A percentile compares a stretch with the other conserved stretches of the same genome.
Evolutionary conservation across 2,888 invertebrate species (phyloP).

Genomic region (Oeneis ivallda): DNA sequence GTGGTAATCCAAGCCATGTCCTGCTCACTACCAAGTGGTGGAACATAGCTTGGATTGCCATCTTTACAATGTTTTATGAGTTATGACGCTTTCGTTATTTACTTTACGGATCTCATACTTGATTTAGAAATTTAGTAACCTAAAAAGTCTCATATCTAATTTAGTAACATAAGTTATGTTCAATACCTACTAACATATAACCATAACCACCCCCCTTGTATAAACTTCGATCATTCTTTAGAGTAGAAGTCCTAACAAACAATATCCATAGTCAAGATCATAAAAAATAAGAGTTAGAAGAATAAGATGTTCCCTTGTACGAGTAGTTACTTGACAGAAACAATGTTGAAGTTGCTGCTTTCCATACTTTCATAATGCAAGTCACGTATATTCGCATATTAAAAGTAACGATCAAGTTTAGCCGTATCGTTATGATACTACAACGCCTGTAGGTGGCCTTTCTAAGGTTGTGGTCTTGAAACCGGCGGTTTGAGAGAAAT

Average conservation of each 20-base stretch:
- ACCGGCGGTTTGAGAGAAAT: neutral
- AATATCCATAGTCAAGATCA: neutral
- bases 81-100: too few relatives aligned
- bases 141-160: too few relatives aligned
- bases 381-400: conserved; percentile 34
- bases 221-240: neutral
- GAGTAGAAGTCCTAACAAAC: neutral
- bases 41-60: too few relatives aligned
- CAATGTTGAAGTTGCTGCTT: conserved; percentile 29
- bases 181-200: too few relatives aligned
- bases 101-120: too few relatives aligned
- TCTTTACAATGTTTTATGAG: too few relatives aligned
- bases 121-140: too few relatives aligned
- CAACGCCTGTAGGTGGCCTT: conserved; percentile 39
- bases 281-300: neutral
- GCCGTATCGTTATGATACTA: conserved; percentile 28
- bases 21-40: too few relatives aligned
- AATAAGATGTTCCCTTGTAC: conserved; percentile 2
- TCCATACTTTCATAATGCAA: conserved; percentile 33
- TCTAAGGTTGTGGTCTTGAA: conserved; percentile 22
- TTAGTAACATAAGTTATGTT: too few relatives aligned
- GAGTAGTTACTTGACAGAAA: conserved; percentile 13
- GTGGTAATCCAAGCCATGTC: too few relatives aligned
- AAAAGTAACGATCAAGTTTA: conserved; percentile 34
- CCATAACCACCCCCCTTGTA: too few relatives aligned